A percentile compares a stretch with the other conserved stretches of the same genome.
These are phyloP conservation scores for Desmophyllum pertusum DNA, from an alignment of 92 coral and sea anemone genomes.

Conservation along the genomic window DNA sequence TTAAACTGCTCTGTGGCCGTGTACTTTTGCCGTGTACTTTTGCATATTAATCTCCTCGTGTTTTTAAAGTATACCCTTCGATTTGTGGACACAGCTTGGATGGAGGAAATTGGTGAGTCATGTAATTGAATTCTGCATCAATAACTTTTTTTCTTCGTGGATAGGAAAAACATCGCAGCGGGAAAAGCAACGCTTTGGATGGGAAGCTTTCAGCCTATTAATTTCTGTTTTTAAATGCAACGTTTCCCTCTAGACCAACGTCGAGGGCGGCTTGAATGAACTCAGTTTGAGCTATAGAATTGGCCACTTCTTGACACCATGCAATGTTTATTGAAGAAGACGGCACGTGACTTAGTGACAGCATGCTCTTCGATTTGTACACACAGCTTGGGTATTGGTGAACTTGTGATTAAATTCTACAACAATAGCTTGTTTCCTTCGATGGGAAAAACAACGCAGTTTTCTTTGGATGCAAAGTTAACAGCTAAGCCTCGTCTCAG, in stretches of 20 bases:
- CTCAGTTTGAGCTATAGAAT: too few species aligned
- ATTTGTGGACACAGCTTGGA: not conserved
- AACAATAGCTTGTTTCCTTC: too few species aligned
- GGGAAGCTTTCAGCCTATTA: too few species aligned
- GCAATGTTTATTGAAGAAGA: too few species aligned
- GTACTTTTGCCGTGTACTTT: not conserved
- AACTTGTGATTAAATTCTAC: too few species aligned
- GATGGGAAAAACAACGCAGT: not conserved
- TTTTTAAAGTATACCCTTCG: not conserved
- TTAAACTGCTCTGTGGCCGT: not conserved
- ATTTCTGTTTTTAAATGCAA: not conserved
- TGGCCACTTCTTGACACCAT: too few species aligned
- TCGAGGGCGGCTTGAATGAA: too few species aligned
- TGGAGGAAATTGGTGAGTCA: not conserved
- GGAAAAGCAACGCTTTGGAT: too few species aligned
- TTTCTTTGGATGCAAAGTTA: not conserved
- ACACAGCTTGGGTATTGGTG: too few species aligned
- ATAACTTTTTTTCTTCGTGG: not conserved
- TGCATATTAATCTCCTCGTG: not conserved
- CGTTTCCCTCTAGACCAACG: too few species aligned
- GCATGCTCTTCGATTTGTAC: too few species aligned
- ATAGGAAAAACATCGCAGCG: not conserved
- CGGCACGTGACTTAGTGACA: too few species aligned
- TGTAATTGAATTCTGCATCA: not conserved
- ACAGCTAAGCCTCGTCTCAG: not conserved